These are phyloP conservation scores for Rhingia rostrata DNA, from an alignment of 2,888 invertebrate species.

Conservation along the genomic window DNA sequence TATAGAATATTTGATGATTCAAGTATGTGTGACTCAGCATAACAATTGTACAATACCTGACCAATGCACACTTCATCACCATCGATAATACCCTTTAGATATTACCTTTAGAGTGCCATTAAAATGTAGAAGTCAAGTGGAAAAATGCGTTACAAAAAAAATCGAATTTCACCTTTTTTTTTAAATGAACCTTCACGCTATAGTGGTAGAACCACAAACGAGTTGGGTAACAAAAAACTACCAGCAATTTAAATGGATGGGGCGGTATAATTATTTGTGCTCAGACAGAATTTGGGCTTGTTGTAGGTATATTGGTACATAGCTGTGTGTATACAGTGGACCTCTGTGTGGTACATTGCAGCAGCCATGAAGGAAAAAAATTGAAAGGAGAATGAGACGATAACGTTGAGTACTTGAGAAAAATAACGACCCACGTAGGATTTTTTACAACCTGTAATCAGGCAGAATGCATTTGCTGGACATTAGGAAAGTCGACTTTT, in stretches of 20 bases:
- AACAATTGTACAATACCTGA: constrained; percentile 25
- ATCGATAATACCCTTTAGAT: constrained; percentile 11
- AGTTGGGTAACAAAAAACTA: constrained; percentile 5
- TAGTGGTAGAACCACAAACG: constrained; percentile 9
- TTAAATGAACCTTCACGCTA: constrained; percentile 8
- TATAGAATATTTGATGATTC: constrained; percentile 11
- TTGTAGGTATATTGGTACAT: not conserved
- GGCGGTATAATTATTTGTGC: constrained; percentile 46
- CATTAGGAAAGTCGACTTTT: constrained; percentile 15
- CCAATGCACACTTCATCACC: constrained; percentile 3
- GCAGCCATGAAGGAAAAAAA: constrained; percentile 6
- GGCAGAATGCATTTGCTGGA: constrained; percentile 37
- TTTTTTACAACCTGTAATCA: constrained; percentile 48
- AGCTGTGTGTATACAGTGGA: not conserved
- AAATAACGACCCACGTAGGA: constrained; percentile 52
- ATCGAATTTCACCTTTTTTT: constrained; percentile 9
- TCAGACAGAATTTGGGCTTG: constrained; percentile 43
- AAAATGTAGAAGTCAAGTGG: constrained; percentile 44
- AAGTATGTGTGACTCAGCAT: constrained; percentile 27
- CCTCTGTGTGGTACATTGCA: not conserved
- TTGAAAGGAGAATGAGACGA: constrained; percentile 27
- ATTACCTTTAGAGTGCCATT: constrained; percentile 21
- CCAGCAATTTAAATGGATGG: constrained; percentile 30
- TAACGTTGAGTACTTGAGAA: constrained; percentile 36
- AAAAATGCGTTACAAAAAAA: constrained; percentile 25